A percentile compares a stretch with the other conserved stretches of the same genome.
Evolutionary conservation across 1,140 invertebrate genomes (phyloP).

Genomic region (Drosophila tsacasi): DNA sequence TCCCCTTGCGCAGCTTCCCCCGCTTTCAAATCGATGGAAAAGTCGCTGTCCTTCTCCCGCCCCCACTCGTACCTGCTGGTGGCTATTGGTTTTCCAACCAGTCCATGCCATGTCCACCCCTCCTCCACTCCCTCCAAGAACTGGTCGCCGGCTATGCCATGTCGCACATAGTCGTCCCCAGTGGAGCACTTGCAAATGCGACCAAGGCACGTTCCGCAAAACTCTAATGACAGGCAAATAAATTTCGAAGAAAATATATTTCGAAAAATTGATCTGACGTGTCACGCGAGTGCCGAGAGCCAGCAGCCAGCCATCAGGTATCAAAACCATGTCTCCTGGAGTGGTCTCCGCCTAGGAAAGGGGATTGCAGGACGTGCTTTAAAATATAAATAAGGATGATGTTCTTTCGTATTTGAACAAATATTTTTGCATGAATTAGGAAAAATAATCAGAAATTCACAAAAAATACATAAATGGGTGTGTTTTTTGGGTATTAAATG

Average conservation of each 20-base stretch:
- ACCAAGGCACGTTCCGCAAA: slow-evolving; percentile 78
- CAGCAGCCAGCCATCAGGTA: slow-evolving; percentile 10
- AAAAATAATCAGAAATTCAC: too few species aligned
- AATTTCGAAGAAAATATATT: slow-evolving; percentile 80
- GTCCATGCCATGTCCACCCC: not conserved
- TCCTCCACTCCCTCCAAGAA: not conserved
- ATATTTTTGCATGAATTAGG: not conserved
- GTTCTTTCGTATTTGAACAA: not conserved
- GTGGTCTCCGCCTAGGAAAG: slow-evolving; percentile 1
- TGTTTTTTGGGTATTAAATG: too few species aligned
- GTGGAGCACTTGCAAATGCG: slow-evolving; percentile 71
- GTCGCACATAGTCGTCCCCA: slow-evolving; percentile 69
- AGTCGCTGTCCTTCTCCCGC: slow-evolving; percentile 45
- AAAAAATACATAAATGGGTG: too few species aligned
- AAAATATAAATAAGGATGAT: slow-evolving; percentile 7
- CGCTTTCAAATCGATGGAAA: slow-evolving; percentile 26
- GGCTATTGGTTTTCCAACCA: slow-evolving; percentile 38
- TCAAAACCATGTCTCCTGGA: not conserved
- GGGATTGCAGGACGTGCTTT: slow-evolving; percentile 7
- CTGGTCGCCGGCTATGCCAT: slow-evolving; percentile 25
- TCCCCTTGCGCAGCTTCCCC: slow-evolving; percentile 39
- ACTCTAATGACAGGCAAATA: slow-evolving; percentile 83
- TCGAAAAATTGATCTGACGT: slow-evolving; percentile 82
- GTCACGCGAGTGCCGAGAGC: slow-evolving; percentile 64
- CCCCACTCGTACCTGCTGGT: not conserved